These are phyloP conservation scores for Pangasius mekongensis DNA, from an alignment of 2,797 vertebrate species.

Conservation along the genomic window DNA sequence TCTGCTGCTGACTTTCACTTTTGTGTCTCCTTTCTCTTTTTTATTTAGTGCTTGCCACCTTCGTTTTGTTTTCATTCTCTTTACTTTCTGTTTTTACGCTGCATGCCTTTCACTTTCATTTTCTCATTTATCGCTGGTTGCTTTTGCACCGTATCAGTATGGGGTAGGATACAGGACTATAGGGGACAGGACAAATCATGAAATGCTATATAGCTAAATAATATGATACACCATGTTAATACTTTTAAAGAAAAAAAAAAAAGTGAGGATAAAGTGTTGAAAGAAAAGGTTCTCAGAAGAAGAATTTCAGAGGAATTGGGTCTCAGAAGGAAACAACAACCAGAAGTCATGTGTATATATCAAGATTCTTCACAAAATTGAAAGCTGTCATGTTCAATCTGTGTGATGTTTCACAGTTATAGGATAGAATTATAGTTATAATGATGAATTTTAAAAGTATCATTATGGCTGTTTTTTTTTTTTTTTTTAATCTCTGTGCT, in stretches of 20 bases:
- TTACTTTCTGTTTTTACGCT: neutral
- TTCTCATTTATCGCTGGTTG: no score
- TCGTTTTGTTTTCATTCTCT: neutral
- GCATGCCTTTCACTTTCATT: neutral
- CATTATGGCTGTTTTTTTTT: no score
- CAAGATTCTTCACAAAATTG: no score
- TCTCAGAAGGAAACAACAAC: neutral
- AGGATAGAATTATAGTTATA: neutral
- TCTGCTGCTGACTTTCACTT: conserved; percentile 1
- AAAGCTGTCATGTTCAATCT: neutral
- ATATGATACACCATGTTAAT: neutral
- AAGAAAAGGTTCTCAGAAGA: neutral
- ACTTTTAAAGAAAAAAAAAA: neutral
- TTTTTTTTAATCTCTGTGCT: neutral
- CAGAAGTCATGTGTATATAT: neutral
- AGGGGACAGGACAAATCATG: neutral
- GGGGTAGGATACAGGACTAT: neutral
- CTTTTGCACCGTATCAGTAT: neutral
- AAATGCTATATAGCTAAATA: neutral
- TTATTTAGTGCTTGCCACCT: neutral
- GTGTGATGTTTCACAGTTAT: neutral
- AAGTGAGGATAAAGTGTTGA: neutral
- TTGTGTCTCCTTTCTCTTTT: conserved; percentile 9
- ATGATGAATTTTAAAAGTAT: neutral
- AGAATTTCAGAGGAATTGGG: neutral